Base-by-base conservation (phyloP, 1,140 invertebrate species). In the Rhagoletis zephyria region DNA sequence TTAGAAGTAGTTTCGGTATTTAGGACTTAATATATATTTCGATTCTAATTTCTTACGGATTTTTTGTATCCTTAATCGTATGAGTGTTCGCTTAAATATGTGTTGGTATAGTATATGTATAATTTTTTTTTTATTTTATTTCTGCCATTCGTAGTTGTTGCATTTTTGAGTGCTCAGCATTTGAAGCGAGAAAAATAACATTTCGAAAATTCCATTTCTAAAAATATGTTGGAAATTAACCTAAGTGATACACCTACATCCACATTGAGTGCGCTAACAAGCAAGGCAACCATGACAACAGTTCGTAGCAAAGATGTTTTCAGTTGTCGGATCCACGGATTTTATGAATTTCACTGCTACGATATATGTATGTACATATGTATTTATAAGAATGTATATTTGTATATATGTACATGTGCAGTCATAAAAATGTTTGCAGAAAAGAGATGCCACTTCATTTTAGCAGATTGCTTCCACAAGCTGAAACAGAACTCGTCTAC, bases 141-240 rank as follows among this genome's bases (percentile, higher is more conserved):
- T 81, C 74, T 48, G 14, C 12, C 45, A 45, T 30, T 81, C n/a
- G 9, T 81, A 48, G 74, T 81, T 81, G 74, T 56, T 81, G 74
- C 19, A 19, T 81, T 81, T 81, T 19, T 9, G 19, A 59, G 74
- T 42, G 16, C 74, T 81, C 74, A 19, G 56, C 48, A 56, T 81
- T 56, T 81, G 74, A 81, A 81, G 74, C 19, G 74, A 81, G 74
- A 81, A 81, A 81, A 81, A 81, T 81, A 81, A 81, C 14, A 81
- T 81, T 81, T 81, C 48, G 48, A 81, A 81, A 81, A 81, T 81
- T 81, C 74, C 74, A 81, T 30, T 81, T 81, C 74, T 81, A 81
- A 81, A 81, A 81, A 81, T 81, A 81, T 81, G 16, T 81, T 30
- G 51, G 74, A 81, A 81, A 81, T 81, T 81, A 81, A 81, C 74